Conservation (phyloP, 2,113 vertebrate species). For the Nansenia antarctica region DNA sequence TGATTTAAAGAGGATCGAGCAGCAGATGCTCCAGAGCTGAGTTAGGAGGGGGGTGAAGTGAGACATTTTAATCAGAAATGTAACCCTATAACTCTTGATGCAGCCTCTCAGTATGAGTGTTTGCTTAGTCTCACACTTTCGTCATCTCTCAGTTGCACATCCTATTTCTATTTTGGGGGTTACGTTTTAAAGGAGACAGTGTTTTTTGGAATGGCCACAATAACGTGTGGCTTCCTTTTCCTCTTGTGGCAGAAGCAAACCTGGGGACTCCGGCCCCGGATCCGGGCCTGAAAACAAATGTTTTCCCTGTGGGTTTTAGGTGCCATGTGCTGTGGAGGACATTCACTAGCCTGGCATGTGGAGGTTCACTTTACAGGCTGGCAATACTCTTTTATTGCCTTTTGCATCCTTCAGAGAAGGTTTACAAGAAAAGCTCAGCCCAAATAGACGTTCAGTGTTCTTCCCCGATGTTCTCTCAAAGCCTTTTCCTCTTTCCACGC, state of each 20-base stretch:
- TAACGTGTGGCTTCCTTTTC: background rate
- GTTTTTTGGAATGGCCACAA: too few species aligned
- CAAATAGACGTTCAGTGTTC: slow-evolving; percentile 27
- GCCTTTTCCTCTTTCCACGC: slow-evolving; percentile 15
- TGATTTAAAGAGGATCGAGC: slow-evolving; percentile 57
- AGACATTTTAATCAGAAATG: slow-evolving; percentile 42
- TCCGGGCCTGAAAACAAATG: too few species aligned
- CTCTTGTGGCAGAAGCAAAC: background rate
- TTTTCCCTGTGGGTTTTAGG: slow-evolving; percentile 5
- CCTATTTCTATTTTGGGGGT: background rate
- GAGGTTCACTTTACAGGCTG: slow-evolving; percentile 19
- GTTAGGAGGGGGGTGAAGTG: background rate
- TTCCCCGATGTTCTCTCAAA: background rate
- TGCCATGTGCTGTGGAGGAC: background rate
- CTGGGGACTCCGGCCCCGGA: too few species aligned
- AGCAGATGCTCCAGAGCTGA: slow-evolving; percentile 32
- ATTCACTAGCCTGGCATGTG: slow-evolving; percentile 22
- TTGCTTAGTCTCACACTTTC: slow-evolving; percentile 9
- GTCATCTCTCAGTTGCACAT: background rate
- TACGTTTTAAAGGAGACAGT: background rate
- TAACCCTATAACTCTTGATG: slow-evolving; percentile 26
- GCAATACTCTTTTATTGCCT: slow-evolving; percentile 26
- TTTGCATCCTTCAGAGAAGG: background rate
- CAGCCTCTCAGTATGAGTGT: slow-evolving; percentile 9
- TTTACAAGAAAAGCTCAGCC: slow-evolving; percentile 34